Base-by-base conservation (phyloP, 2,113 vertebrate genomes). In the Alouatta palliata region DNA sequence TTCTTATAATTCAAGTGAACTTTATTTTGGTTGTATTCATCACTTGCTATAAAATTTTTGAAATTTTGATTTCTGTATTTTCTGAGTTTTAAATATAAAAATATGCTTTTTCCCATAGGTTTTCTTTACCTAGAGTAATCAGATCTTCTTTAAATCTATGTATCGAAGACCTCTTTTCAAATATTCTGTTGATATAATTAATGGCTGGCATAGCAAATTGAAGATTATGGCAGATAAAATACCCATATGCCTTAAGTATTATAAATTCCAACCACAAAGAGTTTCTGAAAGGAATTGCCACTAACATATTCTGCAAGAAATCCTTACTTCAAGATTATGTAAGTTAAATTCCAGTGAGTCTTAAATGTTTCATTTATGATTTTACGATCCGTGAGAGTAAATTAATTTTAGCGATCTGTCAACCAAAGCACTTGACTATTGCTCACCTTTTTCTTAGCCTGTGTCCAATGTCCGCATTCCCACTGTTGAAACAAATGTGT, bases 261-360 rank as follows among this genome's bases (percentile, higher is more conserved):
- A 40, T n/a, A 84, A 77, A 84, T 56, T 58, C 45, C 71, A 71
- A 70, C 64, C 71, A 96, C 35, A 77, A n/a, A 58, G 47, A 70
- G 19, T 40, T 58, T 83, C 43, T 79, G 47, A 95, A 93, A 91
- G 14, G 27, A 95, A 95, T 0, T 83, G 5, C 37, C 89, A 52
- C 82, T 49, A 90, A 73, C 61, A 79, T 23, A 84, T 7, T 52
- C n/a, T 45, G 40, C 17, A 94, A 70, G 9, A 93, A 76, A 86
- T 49, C 64, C 20, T 91, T 85, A 76, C 12, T 88, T 91, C 17
- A 80, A 21, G 10, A 79, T 79, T 71, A 95, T 1, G 6, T 12
- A 68, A 86, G 52, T 49, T 87, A 94, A 96, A 84, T 90, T 64
- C 79, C 70, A 95, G 45, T 58, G 23, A 58, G 56, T 64, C n/a